Conservation (phyloP, 2,797 vertebrate species). For the Malurus leucopterus region DNA sequence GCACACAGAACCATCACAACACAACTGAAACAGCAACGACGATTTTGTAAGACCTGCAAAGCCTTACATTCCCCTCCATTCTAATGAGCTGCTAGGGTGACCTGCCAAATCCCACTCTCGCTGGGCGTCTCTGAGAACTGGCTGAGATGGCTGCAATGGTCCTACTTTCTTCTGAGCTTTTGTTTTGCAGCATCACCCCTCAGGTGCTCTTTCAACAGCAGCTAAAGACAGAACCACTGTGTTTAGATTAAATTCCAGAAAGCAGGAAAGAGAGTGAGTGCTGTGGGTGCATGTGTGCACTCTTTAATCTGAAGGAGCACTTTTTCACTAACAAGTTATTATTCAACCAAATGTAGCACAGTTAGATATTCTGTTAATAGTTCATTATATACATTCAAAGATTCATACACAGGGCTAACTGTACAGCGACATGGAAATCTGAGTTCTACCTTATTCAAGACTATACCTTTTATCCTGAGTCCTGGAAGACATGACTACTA, state of each 20-base stretch:
- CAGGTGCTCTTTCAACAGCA: background rate
- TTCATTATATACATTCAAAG: background rate
- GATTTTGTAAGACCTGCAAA: background rate
- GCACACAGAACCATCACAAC: background rate
- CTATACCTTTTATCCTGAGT: too few species aligned
- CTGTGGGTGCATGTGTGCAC: background rate
- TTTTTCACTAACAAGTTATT: background rate
- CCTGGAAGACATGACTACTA: background rate
- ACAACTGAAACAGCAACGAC: background rate
- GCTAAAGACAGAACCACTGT: background rate
- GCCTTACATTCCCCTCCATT: background rate
- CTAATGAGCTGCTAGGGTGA: background rate
- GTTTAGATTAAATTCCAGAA: background rate
- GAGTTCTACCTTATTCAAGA: background rate
- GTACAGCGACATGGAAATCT: background rate
- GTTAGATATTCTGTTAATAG: background rate
- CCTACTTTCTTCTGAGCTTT: background rate
- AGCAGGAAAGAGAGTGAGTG: background rate
- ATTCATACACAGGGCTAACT: background rate
- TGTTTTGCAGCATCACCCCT: background rate
- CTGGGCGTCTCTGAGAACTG: background rate
- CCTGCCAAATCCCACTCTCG: background rate
- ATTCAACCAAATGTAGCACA: background rate
- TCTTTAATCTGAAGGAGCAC: background rate
- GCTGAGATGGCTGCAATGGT: background rate